Conservation (phyloP, 2,888 invertebrate species). For the Autographa pulchrina region DNA sequence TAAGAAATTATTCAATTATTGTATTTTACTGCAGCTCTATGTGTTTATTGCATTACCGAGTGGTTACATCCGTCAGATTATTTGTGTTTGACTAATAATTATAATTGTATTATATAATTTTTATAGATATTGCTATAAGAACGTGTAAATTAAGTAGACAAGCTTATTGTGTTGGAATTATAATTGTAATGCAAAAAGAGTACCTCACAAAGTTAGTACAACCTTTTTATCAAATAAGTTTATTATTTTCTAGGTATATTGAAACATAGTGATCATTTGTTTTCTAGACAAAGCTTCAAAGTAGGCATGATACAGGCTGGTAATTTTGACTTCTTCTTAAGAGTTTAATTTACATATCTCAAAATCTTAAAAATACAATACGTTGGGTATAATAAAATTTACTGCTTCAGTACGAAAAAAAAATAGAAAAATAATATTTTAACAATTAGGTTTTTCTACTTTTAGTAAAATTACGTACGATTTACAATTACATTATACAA, state of each 20-base stretch:
- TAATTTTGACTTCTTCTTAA: too few relatives aligned
- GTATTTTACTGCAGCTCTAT: conserved; percentile 15
- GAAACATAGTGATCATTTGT: too few relatives aligned
- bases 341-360: too few relatives aligned
- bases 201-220: too few relatives aligned
- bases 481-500: conserved; percentile 16
- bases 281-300: too few relatives aligned
- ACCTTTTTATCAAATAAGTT: not conserved
- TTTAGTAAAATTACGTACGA: conserved; percentile 5
- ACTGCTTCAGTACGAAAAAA: too few relatives aligned
- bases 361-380: too few relatives aligned
- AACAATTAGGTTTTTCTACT: conserved; percentile 7
- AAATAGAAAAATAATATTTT: too few relatives aligned
- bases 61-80: not conserved
- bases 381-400: too few relatives aligned
- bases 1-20: conserved; percentile 14
- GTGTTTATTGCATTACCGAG: not conserved
- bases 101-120: not conserved
- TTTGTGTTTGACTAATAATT: not conserved
- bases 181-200: conserved; percentile 1
- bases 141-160: not conserved
- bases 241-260: conserved; percentile 2
- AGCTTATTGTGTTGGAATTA: not conserved
- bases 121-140: not conserved
- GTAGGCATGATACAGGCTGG: too few relatives aligned